These are phyloP conservation scores for Ormia ochracea DNA, from an alignment of 2,888 invertebrate species.

Conservation along the genomic window DNA sequence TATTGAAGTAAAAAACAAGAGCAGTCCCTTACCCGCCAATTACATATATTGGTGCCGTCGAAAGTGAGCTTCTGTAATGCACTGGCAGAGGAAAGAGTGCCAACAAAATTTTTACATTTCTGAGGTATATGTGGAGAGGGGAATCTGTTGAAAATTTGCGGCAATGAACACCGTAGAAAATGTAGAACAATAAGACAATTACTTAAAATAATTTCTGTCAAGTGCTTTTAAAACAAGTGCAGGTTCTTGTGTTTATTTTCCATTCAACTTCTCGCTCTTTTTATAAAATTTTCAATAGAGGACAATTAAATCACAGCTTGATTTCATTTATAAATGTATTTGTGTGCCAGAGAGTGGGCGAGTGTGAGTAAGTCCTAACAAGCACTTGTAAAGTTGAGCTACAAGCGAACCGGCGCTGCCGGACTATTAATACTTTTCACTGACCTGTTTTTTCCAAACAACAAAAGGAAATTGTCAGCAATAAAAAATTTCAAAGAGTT, in stretches of 20 bases:
- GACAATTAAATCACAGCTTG: constrained; percentile 60
- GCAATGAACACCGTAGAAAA: constrained; percentile 9
- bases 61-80: background rate
- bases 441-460: no score
- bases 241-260: background rate
- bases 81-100: background rate
- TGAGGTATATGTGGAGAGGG: background rate
- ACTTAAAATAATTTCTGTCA: constrained; percentile 55
- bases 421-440: no score
- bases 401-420: background rate
- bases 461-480: no score
- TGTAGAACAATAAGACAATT: constrained; percentile 56
- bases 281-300: constrained; percentile 22
- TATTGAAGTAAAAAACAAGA: background rate
- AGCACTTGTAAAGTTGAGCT: background rate
- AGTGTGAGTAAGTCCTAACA: background rate
- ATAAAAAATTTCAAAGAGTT: no score
- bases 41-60: background rate
- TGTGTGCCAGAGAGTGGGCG: background rate
- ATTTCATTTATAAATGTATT: constrained; percentile 21
- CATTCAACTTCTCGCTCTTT: background rate
- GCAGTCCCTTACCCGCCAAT: background rate
- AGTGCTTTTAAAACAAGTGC: constrained; percentile 54
- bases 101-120: background rate
- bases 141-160: constrained; percentile 11